These are phyloP conservation scores for Drosophila bocqueti DNA, from an alignment of 1,140 invertebrate genomes.

Conservation along the genomic window DNA sequence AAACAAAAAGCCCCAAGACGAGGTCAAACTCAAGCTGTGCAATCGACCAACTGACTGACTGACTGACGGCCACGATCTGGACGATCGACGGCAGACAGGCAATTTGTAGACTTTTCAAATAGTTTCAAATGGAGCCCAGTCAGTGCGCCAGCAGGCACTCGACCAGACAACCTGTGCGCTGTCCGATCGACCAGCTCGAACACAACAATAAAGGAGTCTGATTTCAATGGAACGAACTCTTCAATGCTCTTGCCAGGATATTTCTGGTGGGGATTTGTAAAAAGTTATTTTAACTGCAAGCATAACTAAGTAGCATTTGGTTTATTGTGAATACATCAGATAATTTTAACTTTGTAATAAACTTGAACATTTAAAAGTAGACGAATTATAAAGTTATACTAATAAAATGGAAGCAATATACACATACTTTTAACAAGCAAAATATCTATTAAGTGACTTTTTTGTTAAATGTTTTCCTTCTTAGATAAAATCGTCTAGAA, in stretches of 20 bases:
- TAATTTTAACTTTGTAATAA: not conserved
- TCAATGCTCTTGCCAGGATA: slow-evolving; percentile 14
- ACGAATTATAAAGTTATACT: not conserved
- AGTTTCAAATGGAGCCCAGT: slow-evolving; percentile 62
- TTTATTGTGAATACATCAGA: too few relatives aligned
- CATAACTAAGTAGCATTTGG: not conserved
- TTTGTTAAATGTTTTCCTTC: not conserved
- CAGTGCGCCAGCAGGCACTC: slow-evolving; percentile 35
- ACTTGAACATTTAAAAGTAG: too few relatives aligned
- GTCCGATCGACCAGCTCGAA: slow-evolving; percentile 36
- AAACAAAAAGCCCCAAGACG: slow-evolving; percentile 62
- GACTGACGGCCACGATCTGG: slow-evolving; percentile 45
- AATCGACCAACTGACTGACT: slow-evolving; percentile 70
- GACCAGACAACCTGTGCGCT: slow-evolving; percentile 43
- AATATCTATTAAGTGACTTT: not conserved
- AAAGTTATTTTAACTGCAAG: too few relatives aligned
- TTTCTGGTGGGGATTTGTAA: rapidly evolving
- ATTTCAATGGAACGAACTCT: not conserved
- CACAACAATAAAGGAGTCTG: slow-evolving; percentile 41
- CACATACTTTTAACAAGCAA: not conserved
- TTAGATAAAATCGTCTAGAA: too few relatives aligned
- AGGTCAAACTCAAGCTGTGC: slow-evolving; percentile 68
- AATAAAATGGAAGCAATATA: not conserved
- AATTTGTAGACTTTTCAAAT: slow-evolving; percentile 83
- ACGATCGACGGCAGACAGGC: slow-evolving; percentile 66